Evolutionary conservation across 2,797 vertebrate genomes (phyloP).

Genomic region (Enoplosus armatus): DNA sequence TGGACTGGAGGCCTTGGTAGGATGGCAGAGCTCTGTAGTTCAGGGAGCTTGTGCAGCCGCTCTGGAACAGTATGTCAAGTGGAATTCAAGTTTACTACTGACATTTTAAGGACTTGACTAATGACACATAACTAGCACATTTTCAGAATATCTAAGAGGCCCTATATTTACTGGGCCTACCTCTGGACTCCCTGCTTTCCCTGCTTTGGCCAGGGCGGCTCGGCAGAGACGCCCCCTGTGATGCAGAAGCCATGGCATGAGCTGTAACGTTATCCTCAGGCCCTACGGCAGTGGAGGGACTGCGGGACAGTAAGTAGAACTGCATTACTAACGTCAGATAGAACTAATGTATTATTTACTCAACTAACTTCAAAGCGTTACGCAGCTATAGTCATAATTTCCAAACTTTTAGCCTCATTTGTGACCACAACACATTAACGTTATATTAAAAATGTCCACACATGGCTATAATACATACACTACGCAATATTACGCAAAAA

Average conservation of each 20-base stretch:
- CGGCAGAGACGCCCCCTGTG: background rate
- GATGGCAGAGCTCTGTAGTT: constrained; percentile 5
- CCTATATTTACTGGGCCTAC: background rate
- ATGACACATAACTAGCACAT: background rate
- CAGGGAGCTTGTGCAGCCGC: constrained; percentile 24
- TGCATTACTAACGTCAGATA: background rate
- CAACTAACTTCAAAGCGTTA: background rate
- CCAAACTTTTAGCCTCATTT: too few relatives aligned
- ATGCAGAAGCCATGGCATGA: constrained; percentile 29
- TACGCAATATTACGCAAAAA: background rate
- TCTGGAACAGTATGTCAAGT: constrained; percentile 25
- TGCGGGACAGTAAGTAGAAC: background rate
- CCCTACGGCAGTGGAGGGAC: background rate
- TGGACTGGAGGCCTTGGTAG: constrained; percentile 38
- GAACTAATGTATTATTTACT: background rate
- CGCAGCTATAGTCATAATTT: background rate
- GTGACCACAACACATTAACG: background rate
- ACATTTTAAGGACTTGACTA: background rate
- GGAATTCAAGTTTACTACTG: background rate
- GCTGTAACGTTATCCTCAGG: background rate
- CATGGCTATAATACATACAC: background rate
- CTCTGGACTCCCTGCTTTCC: constrained; percentile 13
- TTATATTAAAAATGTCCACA: background rate
- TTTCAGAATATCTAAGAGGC: background rate
- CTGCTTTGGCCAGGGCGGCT: background rate